Conservation (phyloP, 1,140 invertebrate species). For the Apocrypta bakeri region DNA sequence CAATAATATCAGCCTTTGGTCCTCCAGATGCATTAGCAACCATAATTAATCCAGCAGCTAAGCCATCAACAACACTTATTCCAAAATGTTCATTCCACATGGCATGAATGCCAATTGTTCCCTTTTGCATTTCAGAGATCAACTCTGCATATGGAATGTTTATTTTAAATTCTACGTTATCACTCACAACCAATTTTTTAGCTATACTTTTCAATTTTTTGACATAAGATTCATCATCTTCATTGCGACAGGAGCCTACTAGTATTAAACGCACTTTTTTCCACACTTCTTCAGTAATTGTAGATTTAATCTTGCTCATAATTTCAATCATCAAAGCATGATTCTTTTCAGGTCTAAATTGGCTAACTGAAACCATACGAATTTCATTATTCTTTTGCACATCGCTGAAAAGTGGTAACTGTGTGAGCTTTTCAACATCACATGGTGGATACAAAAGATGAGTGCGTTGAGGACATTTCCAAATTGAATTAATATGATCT, state of each 20-base stretch:
- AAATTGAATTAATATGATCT: conserved; percentile 91
- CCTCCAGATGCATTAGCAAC: conserved; percentile 96
- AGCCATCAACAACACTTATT: conserved; percentile 96
- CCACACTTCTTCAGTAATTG: conserved; percentile 81
- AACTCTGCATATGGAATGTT: conserved; percentile 91
- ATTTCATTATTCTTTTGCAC: conserved; percentile 79
- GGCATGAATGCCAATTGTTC: conserved; percentile 92
- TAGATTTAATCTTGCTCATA: conserved; percentile 86
- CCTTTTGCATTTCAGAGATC: conserved; percentile 82
- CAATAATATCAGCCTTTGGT: conserved; percentile 93
- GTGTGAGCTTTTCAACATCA: conserved; percentile 87
- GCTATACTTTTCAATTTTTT: conserved; percentile 87
- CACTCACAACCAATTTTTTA: conserved; percentile 86
- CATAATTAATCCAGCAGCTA: conserved; percentile 97
- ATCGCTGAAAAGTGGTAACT: conserved; percentile 77
- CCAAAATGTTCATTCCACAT: conserved; percentile 99
- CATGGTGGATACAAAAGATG: conserved; percentile 96
- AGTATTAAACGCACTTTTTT: conserved; percentile 84
- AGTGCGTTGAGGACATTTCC: conserved; percentile 84
- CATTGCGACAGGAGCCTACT: conserved; percentile 93
- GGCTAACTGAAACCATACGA: conserved; percentile 93
- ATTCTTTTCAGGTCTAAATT: conserved; percentile 98
- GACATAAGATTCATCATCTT: conserved; percentile 88
- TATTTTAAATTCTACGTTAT: conserved; percentile 91
- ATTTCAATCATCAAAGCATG: conserved; percentile 93